Conservation (phyloP, 1,140 invertebrate genomes). For the Pseudomyrmex flavicornis region DNA sequence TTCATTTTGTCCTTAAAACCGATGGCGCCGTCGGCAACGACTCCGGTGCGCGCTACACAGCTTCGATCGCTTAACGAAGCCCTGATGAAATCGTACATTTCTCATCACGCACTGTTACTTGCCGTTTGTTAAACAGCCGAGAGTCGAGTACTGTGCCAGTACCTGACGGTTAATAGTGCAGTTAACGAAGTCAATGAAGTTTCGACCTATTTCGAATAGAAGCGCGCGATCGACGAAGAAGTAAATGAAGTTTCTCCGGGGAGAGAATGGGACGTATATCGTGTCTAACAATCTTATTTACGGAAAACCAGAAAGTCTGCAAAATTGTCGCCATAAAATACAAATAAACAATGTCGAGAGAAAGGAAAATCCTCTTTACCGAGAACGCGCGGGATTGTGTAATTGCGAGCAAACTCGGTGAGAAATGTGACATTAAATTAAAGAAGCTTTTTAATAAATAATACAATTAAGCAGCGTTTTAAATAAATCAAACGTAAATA, state of each 20-base stretch:
- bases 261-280: neutral
- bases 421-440: neutral
- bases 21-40: neutral
- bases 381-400: neutral
- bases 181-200: constrained; percentile 25
- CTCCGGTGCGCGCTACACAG: neutral
- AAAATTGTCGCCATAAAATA: neutral
- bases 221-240: neutral
- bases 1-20: constrained; percentile 34
- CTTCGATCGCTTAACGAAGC: constrained; percentile 12
- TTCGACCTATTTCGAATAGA: constrained; percentile 21
- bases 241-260: neutral
- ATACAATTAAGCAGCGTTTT: too few relatives aligned
- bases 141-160: neutral
- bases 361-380: neutral
- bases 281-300: neutral
- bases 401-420: neutral
- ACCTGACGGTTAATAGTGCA: neutral
- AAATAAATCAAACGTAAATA: too few relatives aligned
- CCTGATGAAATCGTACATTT: constrained; percentile 24
- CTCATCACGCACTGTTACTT: constrained; percentile 25
- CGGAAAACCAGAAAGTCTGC: neutral
- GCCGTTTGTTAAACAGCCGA: neutral
- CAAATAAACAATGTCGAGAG: neutral
- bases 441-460: too few relatives aligned